phyloP scores from a whole-genome alignment of 2,888 invertebrate species.

The Caenorhabditis afra region DNA sequence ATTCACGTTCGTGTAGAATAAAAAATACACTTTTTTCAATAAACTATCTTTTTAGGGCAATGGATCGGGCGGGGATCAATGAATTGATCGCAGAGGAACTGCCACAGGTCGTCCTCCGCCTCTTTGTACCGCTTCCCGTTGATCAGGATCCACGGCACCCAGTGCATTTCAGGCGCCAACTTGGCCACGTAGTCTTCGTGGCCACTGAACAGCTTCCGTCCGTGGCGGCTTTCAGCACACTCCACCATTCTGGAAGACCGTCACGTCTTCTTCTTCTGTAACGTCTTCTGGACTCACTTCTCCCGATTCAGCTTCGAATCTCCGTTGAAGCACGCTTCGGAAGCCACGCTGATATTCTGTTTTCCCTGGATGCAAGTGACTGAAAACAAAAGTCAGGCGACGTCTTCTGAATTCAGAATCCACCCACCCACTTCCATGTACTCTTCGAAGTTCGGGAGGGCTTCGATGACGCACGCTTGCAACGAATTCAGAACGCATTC shows the following conservation, averaged over 20 bases:
- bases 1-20: constrained; percentile 52
- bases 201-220: constrained; percentile 39
- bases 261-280: background rate
- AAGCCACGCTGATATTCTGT: constrained; percentile 42
- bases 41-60: constrained; percentile 49
- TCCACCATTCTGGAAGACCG: constrained; percentile 37
- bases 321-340: constrained; percentile 39
- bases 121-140: constrained; percentile 54
- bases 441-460: constrained; percentile 52
- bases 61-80: constrained; percentile 52
- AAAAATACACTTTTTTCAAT: constrained; percentile 11
- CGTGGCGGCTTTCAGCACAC: constrained; percentile 46
- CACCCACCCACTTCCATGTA: constrained; percentile 44
- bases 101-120: constrained; percentile 59
- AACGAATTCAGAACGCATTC: constrained; percentile 56
- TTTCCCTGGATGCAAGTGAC: constrained; percentile 59
- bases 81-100: constrained; percentile 56
- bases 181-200: constrained; percentile 32
- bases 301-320: constrained; percentile 16
- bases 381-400: constrained; percentile 14
- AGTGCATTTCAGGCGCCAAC: constrained; percentile 41
- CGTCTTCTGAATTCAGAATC: background rate
- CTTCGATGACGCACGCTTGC: constrained; percentile 54
- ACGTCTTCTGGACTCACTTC: constrained; percentile 14
- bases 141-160: constrained; percentile 60